Percentiles rank a stretch among this genome's conserved stretches.
Conservation (phyloP, 2,797 vertebrate species). For the Pristis pectinata region DNA sequence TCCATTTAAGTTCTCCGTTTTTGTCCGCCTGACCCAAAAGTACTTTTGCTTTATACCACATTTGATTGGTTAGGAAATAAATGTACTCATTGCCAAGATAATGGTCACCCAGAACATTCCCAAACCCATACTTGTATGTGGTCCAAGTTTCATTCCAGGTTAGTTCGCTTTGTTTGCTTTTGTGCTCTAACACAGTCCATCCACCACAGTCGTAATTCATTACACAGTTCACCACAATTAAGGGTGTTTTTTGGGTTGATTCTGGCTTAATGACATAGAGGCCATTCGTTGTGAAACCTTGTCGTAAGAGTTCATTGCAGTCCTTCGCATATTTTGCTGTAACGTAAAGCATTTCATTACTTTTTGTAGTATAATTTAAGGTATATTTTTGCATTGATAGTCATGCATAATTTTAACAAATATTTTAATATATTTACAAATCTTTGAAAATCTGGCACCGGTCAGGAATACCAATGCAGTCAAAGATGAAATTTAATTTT, state of each 20-base stretch:
- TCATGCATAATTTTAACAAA: background rate
- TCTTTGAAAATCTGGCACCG: background rate
- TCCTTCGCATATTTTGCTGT: slow-evolving; percentile 31
- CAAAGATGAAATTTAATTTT: background rate
- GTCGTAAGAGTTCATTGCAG: slow-evolving; percentile 42
- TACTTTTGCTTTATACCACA: slow-evolving; percentile 45
- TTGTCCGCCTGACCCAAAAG: slow-evolving; percentile 21
- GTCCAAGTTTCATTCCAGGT: slow-evolving; percentile 43
- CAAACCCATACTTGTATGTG: slow-evolving; percentile 39
- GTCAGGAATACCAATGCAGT: background rate
- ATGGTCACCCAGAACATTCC: slow-evolving; percentile 40
- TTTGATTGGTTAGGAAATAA: slow-evolving; percentile 24
- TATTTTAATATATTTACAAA: background rate
- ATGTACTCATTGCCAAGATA: slow-evolving; percentile 42
- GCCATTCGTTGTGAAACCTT: slow-evolving; percentile 33
- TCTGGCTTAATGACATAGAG: slow-evolving; percentile 41
- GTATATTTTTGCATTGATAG: background rate
- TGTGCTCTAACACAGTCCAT: slow-evolving; percentile 43
- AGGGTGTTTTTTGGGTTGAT: background rate
- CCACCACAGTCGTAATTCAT: slow-evolving; percentile 41
- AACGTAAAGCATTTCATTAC: background rate
- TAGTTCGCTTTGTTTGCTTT: background rate
- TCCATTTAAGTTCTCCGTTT: background rate
- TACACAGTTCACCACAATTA: slow-evolving; percentile 41
- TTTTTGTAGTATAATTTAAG: background rate